A percentile compares a stretch with the other conserved stretches of the same genome.
phyloP scores from a whole-genome alignment of 2,797 vertebrate species.

The Yasuhikotakia modesta region DNA sequence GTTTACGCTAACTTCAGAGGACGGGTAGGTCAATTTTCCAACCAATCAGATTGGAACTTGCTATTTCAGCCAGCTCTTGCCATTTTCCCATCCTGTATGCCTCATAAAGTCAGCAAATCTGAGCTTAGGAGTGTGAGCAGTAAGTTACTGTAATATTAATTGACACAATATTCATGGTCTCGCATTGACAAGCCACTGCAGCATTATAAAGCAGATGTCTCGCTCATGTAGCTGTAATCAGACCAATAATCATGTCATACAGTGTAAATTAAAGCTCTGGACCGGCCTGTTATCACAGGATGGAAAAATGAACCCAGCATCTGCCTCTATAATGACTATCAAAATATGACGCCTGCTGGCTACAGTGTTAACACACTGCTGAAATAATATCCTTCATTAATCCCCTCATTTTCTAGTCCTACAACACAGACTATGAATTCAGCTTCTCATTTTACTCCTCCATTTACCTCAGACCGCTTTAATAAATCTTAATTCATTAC shows the following conservation, averaged over 20 bases:
- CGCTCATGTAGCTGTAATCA: slow-evolving; percentile 30
- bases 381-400: slow-evolving; percentile 45
- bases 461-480: slow-evolving; percentile 14
- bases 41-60: neutral
- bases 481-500: neutral
- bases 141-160: slow-evolving; percentile 12
- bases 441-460: neutral
- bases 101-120: slow-evolving; percentile 8
- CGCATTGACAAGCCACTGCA: slow-evolving; percentile 7
- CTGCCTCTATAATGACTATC: slow-evolving; percentile 37
- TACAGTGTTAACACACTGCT: slow-evolving; percentile 19
- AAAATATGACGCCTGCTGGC: slow-evolving; percentile 8
- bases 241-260: slow-evolving; percentile 37
- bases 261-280: slow-evolving; percentile 37
- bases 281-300: slow-evolving; percentile 5
- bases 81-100: neutral
- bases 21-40: neutral
- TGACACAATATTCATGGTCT: slow-evolving; percentile 15
- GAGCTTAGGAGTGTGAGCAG: neutral
- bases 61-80: neutral
- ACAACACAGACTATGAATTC: neutral
- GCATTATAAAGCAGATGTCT: slow-evolving; percentile 25
- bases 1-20: too few relatives aligned
- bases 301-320: slow-evolving; percentile 25
- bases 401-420: slow-evolving; percentile 21